phyloP scores from a whole-genome alignment of 1,140 invertebrate species.

The Neuroterus valhalla region DNA sequence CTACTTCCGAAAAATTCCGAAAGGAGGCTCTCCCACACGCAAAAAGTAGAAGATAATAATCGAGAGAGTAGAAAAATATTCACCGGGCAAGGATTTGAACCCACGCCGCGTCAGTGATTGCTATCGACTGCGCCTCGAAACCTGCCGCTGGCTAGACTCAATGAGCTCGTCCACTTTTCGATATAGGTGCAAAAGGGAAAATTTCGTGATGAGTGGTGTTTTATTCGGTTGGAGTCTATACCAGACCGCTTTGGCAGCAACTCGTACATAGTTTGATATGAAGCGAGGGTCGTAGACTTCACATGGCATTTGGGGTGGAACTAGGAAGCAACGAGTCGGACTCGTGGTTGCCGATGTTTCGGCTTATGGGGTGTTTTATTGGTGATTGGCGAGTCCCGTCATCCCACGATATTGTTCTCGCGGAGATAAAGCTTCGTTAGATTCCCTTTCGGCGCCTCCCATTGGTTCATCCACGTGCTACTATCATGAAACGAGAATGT shows the following conservation, averaged over 20 bases:
- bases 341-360: slow-evolving; percentile 51
- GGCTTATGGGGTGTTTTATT: slow-evolving; percentile 61
- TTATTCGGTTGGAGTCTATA: background rate
- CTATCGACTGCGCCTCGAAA: too few species aligned
- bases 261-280: background rate
- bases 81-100: too few species aligned
- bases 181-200: background rate
- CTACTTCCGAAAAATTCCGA: too few species aligned
- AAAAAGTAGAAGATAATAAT: too few species aligned
- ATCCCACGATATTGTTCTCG: slow-evolving; percentile 56
- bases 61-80: too few species aligned
- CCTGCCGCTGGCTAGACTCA: too few species aligned
- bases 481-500: background rate
- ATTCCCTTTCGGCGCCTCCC: slow-evolving; percentile 50
- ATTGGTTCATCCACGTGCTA: slow-evolving; percentile 44
- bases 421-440: slow-evolving; percentile 49
- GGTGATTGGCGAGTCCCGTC: slow-evolving; percentile 50
- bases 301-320: background rate
- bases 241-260: background rate
- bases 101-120: too few species aligned
- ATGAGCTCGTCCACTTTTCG: too few species aligned
- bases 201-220: slow-evolving; percentile 2
- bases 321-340: slow-evolving; percentile 32
- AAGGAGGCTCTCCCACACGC: too few species aligned
- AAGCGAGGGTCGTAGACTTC: background rate